These are phyloP conservation scores for Glyptemys insculpta DNA, from an alignment of 2,797 vertebrate species.

Conservation along the genomic window DNA sequence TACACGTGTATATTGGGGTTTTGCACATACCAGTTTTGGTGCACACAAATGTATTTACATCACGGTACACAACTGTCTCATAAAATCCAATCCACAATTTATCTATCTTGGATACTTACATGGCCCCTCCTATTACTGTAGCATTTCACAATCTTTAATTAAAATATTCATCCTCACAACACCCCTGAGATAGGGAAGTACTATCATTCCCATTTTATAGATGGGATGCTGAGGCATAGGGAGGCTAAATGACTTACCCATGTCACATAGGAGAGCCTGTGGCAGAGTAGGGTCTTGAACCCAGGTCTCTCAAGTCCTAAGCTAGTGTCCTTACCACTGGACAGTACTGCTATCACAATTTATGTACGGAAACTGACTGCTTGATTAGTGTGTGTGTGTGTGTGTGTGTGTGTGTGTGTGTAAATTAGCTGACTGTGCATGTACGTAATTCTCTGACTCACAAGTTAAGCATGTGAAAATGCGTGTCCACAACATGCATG, in stretches of 20 bases:
- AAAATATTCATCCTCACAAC: not conserved
- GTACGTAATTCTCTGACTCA: not conserved
- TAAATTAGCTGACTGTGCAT: not conserved
- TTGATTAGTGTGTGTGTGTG: not conserved
- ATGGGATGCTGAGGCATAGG: not conserved
- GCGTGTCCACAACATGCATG: not conserved
- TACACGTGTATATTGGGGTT: not conserved
- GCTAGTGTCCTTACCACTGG: not conserved
- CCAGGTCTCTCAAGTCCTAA: not conserved
- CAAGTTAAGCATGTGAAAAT: not conserved
- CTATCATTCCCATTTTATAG: not conserved
- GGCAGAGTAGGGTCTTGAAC: not conserved
- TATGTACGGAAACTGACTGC: not conserved
- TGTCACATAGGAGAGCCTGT: not conserved
- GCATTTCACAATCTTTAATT: not conserved
- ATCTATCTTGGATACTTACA: not conserved
- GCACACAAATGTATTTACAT: not conserved
- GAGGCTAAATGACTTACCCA: not conserved
- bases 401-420: not conserved
- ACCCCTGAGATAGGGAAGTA: not conserved
- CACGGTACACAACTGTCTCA: not conserved
- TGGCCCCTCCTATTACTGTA: not conserved
- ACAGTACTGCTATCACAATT: not conserved
- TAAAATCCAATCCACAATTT: not conserved
- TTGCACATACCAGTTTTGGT: not conserved